Percentiles rank a stretch among this genome's conserved stretches.
Conservation (phyloP, 2,888 invertebrate species). For the Melangyna quadrimaculata region DNA sequence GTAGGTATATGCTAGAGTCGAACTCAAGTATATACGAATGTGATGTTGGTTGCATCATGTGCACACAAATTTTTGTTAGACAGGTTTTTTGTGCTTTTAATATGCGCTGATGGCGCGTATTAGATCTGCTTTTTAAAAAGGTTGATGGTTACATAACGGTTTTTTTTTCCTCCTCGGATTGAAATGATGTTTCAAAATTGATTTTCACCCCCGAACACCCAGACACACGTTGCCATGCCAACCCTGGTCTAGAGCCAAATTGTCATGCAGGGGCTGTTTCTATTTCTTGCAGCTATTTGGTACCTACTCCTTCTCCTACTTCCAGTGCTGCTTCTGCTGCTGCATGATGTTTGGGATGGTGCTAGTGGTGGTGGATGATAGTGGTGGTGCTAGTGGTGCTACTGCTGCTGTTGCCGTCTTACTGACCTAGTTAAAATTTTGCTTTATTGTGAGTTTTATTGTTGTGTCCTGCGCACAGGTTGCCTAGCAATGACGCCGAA, state of each 20-base stretch:
- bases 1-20: neutral
- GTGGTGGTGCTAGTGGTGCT: slow-evolving; percentile 1
- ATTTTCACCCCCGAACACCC: slow-evolving; percentile 49
- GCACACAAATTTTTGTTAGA: slow-evolving; percentile 37
- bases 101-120: slow-evolving; percentile 36
- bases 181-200: slow-evolving; percentile 39
- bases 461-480: slow-evolving; percentile 70
- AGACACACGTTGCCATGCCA: slow-evolving; percentile 1
- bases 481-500: slow-evolving; percentile 49
- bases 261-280: slow-evolving; percentile 60
- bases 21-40: neutral
- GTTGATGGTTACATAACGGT: slow-evolving; percentile 43
- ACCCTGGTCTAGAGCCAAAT: slow-evolving; percentile 31
- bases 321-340: too few species aligned
- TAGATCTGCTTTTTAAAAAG: slow-evolving; percentile 9
- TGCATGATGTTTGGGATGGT: slow-evolving; percentile 28
- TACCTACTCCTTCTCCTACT: slow-evolving; percentile 15
- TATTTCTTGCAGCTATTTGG: slow-evolving; percentile 56
- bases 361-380: slow-evolving; percentile 8
- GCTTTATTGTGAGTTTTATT: slow-evolving; percentile 69
- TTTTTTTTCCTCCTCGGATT: neutral
- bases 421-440: slow-evolving; percentile 67
- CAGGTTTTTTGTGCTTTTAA: slow-evolving; percentile 52
- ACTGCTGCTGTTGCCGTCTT: slow-evolving; percentile 50
- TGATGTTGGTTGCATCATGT: slow-evolving; percentile 64